Conservation (phyloP, 2,113 vertebrate species). For the Dasyprocta punctata region DNA sequence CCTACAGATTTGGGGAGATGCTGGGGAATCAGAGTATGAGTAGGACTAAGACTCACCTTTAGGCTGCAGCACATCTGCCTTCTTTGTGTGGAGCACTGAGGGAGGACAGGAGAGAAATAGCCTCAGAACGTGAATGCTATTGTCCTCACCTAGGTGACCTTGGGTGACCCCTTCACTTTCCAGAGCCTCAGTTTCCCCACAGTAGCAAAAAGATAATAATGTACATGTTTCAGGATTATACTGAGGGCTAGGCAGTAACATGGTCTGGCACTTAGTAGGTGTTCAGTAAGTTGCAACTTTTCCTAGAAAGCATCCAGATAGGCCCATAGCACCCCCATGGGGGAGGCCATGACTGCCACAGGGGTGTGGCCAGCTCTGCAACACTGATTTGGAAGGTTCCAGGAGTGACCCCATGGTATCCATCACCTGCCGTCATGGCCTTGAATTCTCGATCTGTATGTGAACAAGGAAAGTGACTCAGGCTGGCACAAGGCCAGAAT, state of each 20-base stretch:
- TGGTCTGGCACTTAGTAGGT: background rate
- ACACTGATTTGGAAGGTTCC: background rate
- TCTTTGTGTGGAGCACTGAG: no score
- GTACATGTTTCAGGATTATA: background rate
- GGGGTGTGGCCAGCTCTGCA: fast-evolving
- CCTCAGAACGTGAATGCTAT: background rate
- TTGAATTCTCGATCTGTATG: background rate
- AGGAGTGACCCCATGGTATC: background rate
- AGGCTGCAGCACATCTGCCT: background rate
- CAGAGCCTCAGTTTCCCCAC: background rate
- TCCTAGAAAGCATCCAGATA: background rate
- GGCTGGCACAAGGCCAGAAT: background rate
- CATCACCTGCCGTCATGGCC: background rate
- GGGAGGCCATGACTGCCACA: fast-evolving
- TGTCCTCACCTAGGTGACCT: background rate
- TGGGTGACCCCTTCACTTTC: background rate
- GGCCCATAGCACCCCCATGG: background rate
- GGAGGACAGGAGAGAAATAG: background rate
- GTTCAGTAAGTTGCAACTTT: background rate
- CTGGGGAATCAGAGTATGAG: background rate
- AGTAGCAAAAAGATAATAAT: no score
- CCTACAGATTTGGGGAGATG: background rate
- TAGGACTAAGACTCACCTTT: background rate
- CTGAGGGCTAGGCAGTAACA: background rate
- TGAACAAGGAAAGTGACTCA: background rate